Evolutionary conservation across 2,797 vertebrate genomes (phyloP).

Genomic region (Danio choprae): DNA sequence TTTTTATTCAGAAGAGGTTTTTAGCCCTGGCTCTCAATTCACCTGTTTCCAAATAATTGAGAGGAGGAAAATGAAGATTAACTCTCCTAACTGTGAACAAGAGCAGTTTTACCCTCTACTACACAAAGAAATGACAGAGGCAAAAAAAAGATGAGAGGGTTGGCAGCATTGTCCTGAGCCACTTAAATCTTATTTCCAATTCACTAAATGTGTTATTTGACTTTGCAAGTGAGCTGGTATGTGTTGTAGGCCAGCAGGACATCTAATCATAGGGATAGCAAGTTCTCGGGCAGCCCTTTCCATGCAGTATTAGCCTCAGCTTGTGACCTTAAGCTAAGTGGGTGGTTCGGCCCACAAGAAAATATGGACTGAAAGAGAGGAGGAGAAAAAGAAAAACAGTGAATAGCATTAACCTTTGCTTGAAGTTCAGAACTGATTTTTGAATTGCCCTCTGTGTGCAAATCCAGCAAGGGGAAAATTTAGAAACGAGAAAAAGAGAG

Average conservation of each 20-base stretch:
- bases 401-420: conserved; percentile 89
- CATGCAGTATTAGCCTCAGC: conserved; percentile 87
- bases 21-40: conserved; percentile 85
- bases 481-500: conserved; percentile 23
- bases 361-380: conserved; percentile 74
- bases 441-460: conserved; percentile 78
- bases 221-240: conserved; percentile 91
- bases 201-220: conserved; percentile 97
- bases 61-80: conserved; percentile 79
- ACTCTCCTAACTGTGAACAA: conserved; percentile 84
- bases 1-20: conserved; percentile 83
- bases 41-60: conserved; percentile 95
- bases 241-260: conserved; percentile 90
- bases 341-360: conserved; percentile 84
- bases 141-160: conserved; percentile 83
- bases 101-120: conserved; percentile 86
- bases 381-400: conserved; percentile 73
- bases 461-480: conserved; percentile 63
- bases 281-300: conserved; percentile 86
- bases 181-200: conserved; percentile 96
- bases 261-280: conserved; percentile 89
- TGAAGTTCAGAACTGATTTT: conserved; percentile 86
- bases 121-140: conserved; percentile 81
- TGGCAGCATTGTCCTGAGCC: conserved; percentile 87
- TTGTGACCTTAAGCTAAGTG: conserved; percentile 93